Evolutionary conservation across 2,113 vertebrate species (phyloP).

Genomic region (Calyptommatus sinebrachiatus): DNA sequence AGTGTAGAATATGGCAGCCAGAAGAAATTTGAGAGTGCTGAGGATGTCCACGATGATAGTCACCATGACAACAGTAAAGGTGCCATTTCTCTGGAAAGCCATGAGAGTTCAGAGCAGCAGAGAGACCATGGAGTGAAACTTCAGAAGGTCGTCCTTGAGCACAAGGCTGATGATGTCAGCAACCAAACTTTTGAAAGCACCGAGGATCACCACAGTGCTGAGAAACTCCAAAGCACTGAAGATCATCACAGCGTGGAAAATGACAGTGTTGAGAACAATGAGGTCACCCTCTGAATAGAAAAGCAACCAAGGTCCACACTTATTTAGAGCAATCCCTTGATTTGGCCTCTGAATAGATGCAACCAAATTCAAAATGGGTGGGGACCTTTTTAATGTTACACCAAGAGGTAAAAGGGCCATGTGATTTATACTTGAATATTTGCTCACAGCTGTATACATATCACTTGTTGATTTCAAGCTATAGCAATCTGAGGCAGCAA

Average conservation of each 20-base stretch:
- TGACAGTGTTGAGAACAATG: conserved; percentile 52
- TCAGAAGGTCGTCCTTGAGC: neutral
- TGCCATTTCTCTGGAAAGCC: conserved; percentile 7
- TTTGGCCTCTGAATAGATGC: neutral
- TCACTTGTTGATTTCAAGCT: conserved; percentile 11
- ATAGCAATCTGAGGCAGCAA: conserved; percentile 25
- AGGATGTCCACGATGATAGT: neutral
- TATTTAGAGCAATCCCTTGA: neutral
- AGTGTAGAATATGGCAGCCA: conserved; percentile 56
- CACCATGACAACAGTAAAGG: conserved; percentile 28
- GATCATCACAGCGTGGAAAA: conserved; percentile 40
- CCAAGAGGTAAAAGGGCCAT: neutral
- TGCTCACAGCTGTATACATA: conserved; percentile 33
- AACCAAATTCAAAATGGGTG: neutral
- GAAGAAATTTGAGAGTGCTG: conserved; percentile 20
- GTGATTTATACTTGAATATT: conserved; percentile 29
- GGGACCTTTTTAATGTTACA: rapidly evolving
- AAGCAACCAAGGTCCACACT: neutral
- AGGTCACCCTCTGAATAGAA: conserved; percentile 41
- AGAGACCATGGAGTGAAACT: neutral
- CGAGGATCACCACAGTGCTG: conserved; percentile 35
- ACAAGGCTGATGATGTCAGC: neutral
- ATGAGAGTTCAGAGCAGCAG: conserved; percentile 43
- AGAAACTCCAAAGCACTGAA: conserved; percentile 50
- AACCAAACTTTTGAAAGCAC: conserved; percentile 43